Conservation (phyloP, 1,140 invertebrate genomes). For the Drosophila novamexicana region DNA sequence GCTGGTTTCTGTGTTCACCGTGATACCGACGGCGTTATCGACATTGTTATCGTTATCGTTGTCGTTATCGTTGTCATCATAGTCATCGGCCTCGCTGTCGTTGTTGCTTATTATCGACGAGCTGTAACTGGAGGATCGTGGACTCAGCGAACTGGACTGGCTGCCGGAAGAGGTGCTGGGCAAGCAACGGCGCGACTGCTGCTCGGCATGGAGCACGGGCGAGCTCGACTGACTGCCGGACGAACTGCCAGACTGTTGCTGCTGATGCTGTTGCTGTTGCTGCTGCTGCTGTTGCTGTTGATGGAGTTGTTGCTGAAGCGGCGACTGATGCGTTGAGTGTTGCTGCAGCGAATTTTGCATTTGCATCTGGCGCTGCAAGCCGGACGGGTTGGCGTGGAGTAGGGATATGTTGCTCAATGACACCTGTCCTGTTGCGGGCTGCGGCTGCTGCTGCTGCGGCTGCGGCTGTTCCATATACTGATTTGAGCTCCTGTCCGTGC, state of each 20-base stretch:
- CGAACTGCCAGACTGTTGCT: background rate
- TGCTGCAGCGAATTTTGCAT: too few species aligned
- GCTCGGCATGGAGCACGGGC: background rate
- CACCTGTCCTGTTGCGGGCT: background rate
- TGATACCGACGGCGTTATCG: background rate
- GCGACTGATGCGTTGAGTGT: too few species aligned
- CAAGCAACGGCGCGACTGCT: background rate
- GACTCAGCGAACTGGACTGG: background rate
- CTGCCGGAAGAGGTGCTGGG: background rate
- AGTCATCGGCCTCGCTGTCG: background rate
- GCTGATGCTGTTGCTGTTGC: background rate
- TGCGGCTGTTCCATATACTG: background rate
- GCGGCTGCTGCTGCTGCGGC: background rate
- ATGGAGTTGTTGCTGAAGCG: background rate
- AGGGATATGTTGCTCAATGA: background rate
- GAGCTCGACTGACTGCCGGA: constrained; percentile 5
- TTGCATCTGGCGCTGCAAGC: background rate
- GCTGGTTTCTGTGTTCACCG: background rate
- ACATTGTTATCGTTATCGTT: background rate
- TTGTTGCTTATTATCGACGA: constrained; percentile 5
- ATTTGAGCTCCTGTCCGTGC: constrained; percentile 3
- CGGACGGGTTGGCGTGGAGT: background rate
- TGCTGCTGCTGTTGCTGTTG: background rate
- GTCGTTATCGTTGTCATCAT: background rate
- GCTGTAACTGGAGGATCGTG: constrained; percentile 1